Evolutionary conservation across 2,888 invertebrate species (phyloP).

Genomic region (Gnatocerus cornutus): DNA sequence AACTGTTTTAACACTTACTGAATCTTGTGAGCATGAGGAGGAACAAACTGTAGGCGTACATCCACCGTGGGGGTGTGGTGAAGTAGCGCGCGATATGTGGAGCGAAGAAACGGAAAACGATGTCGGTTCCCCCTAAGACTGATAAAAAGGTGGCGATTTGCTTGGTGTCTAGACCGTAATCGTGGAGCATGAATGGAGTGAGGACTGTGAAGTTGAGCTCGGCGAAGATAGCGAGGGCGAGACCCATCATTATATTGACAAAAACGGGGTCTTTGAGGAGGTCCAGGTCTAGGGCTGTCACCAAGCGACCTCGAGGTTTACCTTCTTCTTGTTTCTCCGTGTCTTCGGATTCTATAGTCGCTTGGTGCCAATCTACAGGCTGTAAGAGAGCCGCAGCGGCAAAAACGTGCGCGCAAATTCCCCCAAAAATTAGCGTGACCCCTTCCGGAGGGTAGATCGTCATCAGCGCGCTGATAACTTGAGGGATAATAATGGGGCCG

Average conservation of each 20-base stretch:
- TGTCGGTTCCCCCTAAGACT: constrained; percentile 72
- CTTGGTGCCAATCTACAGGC: constrained; percentile 78
- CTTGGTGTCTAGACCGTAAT: constrained; percentile 75
- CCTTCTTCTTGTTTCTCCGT: background rate
- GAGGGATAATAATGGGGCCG: constrained; percentile 79
- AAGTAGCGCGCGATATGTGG: constrained; percentile 80
- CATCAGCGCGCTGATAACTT: constrained; percentile 75
- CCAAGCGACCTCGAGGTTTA: constrained; percentile 58
- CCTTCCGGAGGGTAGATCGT: constrained; percentile 75
- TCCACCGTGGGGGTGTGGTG: constrained; percentile 75
- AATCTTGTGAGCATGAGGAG: constrained; percentile 76
- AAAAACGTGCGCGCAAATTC: constrained; percentile 76
- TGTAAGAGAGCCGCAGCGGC: constrained; percentile 77
- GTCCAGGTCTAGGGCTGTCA: constrained; percentile 77
- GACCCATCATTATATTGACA: constrained; percentile 79
- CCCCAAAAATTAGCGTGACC: constrained; percentile 77
- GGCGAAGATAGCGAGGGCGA: constrained; percentile 80
- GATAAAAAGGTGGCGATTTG: constrained; percentile 79
- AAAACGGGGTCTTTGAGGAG: constrained; percentile 80
- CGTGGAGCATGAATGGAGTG: constrained; percentile 79
- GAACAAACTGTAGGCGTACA: constrained; percentile 78
- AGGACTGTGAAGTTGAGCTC: constrained; percentile 82
- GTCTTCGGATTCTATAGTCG: constrained; percentile 63
- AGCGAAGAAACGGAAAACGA: constrained; percentile 76
- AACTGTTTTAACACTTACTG: constrained; percentile 73